Evolutionary conservation across 2,888 invertebrate genomes (phyloP).

Genomic region (Choristoneura rosaceana): DNA sequence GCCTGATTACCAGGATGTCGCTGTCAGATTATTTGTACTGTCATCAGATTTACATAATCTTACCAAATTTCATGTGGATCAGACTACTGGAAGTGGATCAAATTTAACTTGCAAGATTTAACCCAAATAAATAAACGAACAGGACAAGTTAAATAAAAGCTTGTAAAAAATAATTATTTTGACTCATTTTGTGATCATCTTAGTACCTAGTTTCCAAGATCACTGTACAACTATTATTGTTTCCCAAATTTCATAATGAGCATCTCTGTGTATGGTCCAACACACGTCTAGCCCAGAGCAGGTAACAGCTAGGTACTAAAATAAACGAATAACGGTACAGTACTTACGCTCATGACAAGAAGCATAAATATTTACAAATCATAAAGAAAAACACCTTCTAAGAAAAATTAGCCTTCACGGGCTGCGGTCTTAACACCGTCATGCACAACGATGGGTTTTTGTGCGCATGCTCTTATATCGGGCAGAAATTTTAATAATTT

Average conservation of each 20-base stretch:
- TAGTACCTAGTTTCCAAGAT: background rate
- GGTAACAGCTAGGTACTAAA: constrained; percentile 1
- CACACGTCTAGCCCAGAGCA: constrained; percentile 12
- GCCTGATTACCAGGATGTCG: no score
- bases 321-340: constrained; percentile 12
- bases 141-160: no score
- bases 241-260: background rate
- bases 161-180: no score
- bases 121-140: no score
- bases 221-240: background rate
- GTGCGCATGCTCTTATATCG: background rate
- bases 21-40: no score
- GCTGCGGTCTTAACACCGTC: background rate
- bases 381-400: background rate
- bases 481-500: background rate
- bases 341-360: background rate
- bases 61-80: no score
- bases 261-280: constrained; percentile 12
- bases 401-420: background rate
- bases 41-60: no score
- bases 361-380: constrained; percentile 10
- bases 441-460: background rate
- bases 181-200: background rate
- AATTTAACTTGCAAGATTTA: no score
- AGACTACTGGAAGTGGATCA: no score